Percentiles rank a stretch among this genome's conserved stretches.
phyloP scores from a whole-genome alignment of 2,113 vertebrate species.

The Struthidea cinerea region DNA sequence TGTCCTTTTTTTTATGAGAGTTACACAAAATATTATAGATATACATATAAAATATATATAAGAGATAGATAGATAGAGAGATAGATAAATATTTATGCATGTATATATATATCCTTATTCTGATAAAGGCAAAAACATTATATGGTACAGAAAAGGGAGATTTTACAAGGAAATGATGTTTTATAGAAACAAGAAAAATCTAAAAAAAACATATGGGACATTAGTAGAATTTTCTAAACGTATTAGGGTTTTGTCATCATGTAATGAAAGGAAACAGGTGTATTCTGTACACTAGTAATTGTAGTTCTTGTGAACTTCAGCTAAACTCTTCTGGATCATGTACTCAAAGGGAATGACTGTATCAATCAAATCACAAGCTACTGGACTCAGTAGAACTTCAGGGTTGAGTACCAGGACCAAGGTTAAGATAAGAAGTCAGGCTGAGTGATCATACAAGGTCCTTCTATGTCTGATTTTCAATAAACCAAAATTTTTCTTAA shows the following conservation, averaged over 20 bases:
- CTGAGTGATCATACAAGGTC: background rate
- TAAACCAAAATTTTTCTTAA: background rate
- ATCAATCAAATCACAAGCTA: background rate
- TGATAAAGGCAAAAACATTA: background rate
- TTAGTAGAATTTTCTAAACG: background rate
- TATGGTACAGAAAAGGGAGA: background rate
- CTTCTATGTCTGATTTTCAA: background rate
- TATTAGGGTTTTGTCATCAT: background rate
- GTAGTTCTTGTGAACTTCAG: background rate
- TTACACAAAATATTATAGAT: background rate
- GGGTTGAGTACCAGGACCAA: background rate
- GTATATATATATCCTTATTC: background rate
- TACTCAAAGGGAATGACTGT: background rate
- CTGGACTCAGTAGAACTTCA: background rate
- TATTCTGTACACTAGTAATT: background rate
- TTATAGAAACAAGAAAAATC: background rate
- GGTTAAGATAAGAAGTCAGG: background rate
- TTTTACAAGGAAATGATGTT: background rate
- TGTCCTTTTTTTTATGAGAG: background rate
- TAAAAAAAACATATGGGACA: background rate
- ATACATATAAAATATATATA: background rate
- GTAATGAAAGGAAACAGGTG: background rate
- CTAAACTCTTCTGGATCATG: background rate
- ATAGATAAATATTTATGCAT: background rate
- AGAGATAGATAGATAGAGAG: background rate